These are phyloP conservation scores for Cheilosia vernalis DNA, from an alignment of 2,888 invertebrate genomes.

Conservation along the genomic window DNA sequence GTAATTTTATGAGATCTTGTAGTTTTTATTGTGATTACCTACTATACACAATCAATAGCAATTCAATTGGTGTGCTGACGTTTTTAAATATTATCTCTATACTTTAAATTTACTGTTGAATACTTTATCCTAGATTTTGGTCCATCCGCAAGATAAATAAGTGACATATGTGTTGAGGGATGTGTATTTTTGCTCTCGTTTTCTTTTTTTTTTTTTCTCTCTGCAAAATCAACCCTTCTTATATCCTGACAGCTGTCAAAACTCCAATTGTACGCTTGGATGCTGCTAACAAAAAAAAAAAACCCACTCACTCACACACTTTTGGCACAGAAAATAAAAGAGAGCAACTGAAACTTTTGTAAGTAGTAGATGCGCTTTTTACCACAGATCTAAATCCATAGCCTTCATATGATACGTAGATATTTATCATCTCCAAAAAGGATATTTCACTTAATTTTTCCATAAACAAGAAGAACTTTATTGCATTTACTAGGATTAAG, in stretches of 20 bases:
- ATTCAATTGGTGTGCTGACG: slow-evolving; percentile 5
- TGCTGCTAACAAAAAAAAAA: slow-evolving; percentile 30
- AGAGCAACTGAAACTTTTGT: slow-evolving; percentile 33
- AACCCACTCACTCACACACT: slow-evolving; percentile 48
- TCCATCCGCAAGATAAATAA: slow-evolving; percentile 40
- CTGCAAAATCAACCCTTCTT: slow-evolving; percentile 52
- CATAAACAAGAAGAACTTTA: slow-evolving; percentile 27
- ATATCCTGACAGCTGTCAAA: slow-evolving; percentile 72
- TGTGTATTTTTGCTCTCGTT: slow-evolving; percentile 39
- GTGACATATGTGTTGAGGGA: slow-evolving; percentile 44
- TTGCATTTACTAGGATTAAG: neutral
- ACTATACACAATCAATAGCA: slow-evolving; percentile 34
- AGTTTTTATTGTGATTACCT: slow-evolving; percentile 50
- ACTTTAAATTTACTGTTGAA: slow-evolving; percentile 46
- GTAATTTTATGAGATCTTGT: slow-evolving; percentile 24
- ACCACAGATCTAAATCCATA: slow-evolving; percentile 42
- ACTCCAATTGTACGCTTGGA: slow-evolving; percentile 48
- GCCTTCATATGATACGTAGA: slow-evolving; percentile 44
- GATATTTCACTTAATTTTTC: slow-evolving; percentile 43
- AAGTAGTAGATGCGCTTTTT: slow-evolving; percentile 65
- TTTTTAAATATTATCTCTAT: slow-evolving; percentile 30
- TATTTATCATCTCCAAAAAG: slow-evolving; percentile 40
- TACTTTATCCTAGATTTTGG: slow-evolving; percentile 30
- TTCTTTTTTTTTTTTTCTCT: slow-evolving; percentile 21
- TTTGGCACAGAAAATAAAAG: slow-evolving; percentile 44